Evolutionary conservation across 92 coral and sea anemone genomes (phyloP).

Genomic region (Virgularia gustaviana): DNA sequence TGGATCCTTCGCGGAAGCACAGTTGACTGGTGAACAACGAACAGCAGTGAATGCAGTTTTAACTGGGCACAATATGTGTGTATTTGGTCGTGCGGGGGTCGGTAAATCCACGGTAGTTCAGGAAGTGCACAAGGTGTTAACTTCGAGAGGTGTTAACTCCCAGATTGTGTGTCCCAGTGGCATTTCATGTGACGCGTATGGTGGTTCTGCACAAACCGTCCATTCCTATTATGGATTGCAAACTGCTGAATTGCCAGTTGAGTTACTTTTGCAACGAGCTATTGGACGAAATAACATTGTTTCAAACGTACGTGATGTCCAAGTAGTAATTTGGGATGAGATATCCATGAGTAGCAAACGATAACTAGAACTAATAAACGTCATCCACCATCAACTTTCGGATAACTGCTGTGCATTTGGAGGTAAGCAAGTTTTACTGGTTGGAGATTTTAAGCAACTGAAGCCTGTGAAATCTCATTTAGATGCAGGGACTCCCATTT

Average conservation of each 20-base stretch:
- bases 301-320: constrained; percentile 2
- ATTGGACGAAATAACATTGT: constrained; percentile 1
- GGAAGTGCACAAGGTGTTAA: constrained; percentile 6
- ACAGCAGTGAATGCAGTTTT: constrained; percentile 15
- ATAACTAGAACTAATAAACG: constrained; percentile 47
- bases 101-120: constrained; percentile 49
- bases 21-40: constrained; percentile 24
- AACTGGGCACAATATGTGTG: constrained; percentile 44
- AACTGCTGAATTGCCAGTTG: constrained; percentile 47
- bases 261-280: constrained; percentile 20
- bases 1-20: too few species aligned
- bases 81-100: constrained; percentile 46
- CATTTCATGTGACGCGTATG: constrained; percentile 16
- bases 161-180: constrained; percentile 33
- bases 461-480: constrained; percentile 44
- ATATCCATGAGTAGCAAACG: constrained; percentile 52
- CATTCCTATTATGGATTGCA: constrained; percentile 42
- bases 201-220: constrained; percentile 25
- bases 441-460: constrained; percentile 55
- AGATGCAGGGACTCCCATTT: constrained; percentile 55
- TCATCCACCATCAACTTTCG: constrained; percentile 33
- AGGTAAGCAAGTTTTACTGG: constrained; percentile 51
- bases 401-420: constrained; percentile 27
- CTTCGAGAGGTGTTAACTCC: neutral
- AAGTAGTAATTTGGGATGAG: constrained; percentile 52